Conservation (phyloP, 2,888 invertebrate genomes). For the Apomyelois bistriatella region DNA sequence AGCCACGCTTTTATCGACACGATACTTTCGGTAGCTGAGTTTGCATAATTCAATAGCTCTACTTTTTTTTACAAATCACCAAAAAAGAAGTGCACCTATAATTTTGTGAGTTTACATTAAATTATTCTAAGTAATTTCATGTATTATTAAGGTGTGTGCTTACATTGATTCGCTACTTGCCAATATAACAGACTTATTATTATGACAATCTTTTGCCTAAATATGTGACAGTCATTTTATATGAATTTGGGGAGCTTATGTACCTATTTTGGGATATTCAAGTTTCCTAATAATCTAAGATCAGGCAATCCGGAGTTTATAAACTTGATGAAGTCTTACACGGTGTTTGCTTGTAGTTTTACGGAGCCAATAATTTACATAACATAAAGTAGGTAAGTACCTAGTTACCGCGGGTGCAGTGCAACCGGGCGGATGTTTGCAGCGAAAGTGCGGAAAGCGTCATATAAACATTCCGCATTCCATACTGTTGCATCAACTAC, state of each 20-base stretch:
- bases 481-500: conserved; percentile 18
- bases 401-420: conserved; percentile 25
- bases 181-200: no score
- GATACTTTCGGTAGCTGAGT: conserved; percentile 12
- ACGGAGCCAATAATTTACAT: conserved; percentile 43
- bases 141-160: no score
- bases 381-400: conserved; percentile 43
- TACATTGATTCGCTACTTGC: no score
- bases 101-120: no score
- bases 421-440: conserved; percentile 62
- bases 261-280: not conserved
- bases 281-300: not conserved
- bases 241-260: no score
- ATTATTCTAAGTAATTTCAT: no score
- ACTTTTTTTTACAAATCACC: no score
- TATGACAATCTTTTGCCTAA: no score
- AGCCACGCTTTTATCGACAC: conserved; percentile 5
- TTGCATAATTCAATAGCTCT: conserved; percentile 10
- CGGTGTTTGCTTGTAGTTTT: not conserved
- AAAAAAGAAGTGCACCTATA: no score
- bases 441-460: conserved; percentile 72
- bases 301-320: not conserved
- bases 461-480: conserved; percentile 70
- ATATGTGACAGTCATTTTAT: no score
- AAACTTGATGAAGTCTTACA: not conserved